Base-by-base conservation (phyloP, 2,888 invertebrate species). In the Balanococcus diminutus region DNA sequence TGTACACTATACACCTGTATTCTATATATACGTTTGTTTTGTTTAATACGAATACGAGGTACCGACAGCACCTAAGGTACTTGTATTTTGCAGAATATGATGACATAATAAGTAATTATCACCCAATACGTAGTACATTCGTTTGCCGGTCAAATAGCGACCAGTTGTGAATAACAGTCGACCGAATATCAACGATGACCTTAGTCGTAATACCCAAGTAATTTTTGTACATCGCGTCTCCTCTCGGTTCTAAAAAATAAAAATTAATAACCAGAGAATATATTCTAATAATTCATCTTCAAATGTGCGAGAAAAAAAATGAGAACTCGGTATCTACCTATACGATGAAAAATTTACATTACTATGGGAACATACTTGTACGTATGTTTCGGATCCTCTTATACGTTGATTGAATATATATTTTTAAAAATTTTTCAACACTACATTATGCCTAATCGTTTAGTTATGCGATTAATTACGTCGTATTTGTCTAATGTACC, bases 91-190 rank as follows among this genome's bases (percentile, higher is more conserved):
- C 31, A 31, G 31, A 8, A 42, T 16, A 14, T 16, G 42, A 31
- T 72, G 25, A 31, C 31, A 31, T 72, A 72, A 72, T 31, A 25
- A 22, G 28, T 72, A 72, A 72, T 72, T 72, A 72, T 72, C 72
- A 16, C 72, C 72, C 31, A 31, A 16, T 19, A 56, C 22, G 56
- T 72, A n/a, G n/a, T n/a, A n/a, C n/a, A 72, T 72, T 72, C 72
- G 14, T 36, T 31, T 72, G 72, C 72, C 72, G 72, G 28, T 72
- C 72, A 72, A 72, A 28, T 72, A 72, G 31, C 72, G 14, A 72
- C 72, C 31, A 72, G 28, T 72, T 72, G 72, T 72, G 28, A 72
- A 72, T 72, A 72, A 72, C 72, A 8, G 42, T 42, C 42, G 42
- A 14, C 42, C 3, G 9, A 72, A 72, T 72, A 72, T 72, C 11